Percentiles rank a stretch among this genome's conserved stretches.
phyloP scores from a whole-genome alignment of 2,888 invertebrate species.

The Drosophila mulleri region DNA sequence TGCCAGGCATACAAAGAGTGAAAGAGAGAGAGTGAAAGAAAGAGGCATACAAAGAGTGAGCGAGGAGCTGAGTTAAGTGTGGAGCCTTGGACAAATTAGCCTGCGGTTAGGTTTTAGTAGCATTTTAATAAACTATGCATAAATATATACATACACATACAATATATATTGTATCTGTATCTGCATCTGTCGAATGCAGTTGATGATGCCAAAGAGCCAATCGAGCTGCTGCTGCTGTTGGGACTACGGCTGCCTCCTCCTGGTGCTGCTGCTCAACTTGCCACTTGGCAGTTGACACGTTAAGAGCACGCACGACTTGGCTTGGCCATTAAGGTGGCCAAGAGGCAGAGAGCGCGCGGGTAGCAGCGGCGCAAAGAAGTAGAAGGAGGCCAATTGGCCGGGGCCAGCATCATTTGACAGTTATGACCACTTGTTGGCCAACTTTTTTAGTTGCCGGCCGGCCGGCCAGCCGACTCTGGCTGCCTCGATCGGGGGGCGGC shows the following conservation, averaged over 20 bases:
- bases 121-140: slow-evolving; percentile 58
- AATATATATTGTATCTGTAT: slow-evolving; percentile 27
- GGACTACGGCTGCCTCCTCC: slow-evolving; percentile 2
- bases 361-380: not conserved
- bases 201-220: slow-evolving; percentile 63
- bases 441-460: slow-evolving; percentile 55
- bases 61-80: slow-evolving; percentile 13
- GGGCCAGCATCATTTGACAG: slow-evolving; percentile 69
- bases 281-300: slow-evolving; percentile 76
- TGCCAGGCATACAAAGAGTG: not conserved
- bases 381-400: slow-evolving; percentile 18
- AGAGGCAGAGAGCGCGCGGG: not conserved
- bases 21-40: not conserved
- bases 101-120: slow-evolving; percentile 74
- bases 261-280: slow-evolving; percentile 6
- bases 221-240: slow-evolving; percentile 17
- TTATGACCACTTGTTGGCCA: slow-evolving; percentile 75
- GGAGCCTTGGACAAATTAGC: slow-evolving; percentile 70
- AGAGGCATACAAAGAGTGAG: not conserved
- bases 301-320: slow-evolving; percentile 76
- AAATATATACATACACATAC: slow-evolving; percentile 22
- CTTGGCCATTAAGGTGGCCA: slow-evolving; percentile 61
- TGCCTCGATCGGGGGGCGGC: slow-evolving; percentile 20
- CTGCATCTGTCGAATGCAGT: slow-evolving; percentile 19
- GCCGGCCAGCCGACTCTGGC: slow-evolving; percentile 32